Base-by-base conservation (phyloP, 2,888 invertebrate species). In the Zygothrica quintamaculata region DNA sequence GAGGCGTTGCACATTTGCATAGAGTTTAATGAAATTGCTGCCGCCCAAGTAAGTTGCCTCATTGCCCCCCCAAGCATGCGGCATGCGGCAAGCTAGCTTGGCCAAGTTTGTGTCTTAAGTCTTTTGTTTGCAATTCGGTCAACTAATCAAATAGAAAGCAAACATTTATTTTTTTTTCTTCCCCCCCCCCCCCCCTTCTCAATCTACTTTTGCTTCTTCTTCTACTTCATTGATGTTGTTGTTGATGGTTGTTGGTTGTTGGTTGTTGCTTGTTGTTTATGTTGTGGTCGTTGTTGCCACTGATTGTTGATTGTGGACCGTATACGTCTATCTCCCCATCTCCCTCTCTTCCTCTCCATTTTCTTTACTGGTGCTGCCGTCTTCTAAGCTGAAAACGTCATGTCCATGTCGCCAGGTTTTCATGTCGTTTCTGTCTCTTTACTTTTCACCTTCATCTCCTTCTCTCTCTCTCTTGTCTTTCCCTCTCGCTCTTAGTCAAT, bases 1-100 rank as follows among this genome's bases (percentile, higher is more conserved):
- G 31, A 77, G 81, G 84, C 79, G 81, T 86, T 84, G 85, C 85
- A 79, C 74, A 85, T 82, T 80, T 80, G 70, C 74, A 81, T 84
- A 56, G 61, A 40, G 66, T 44, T 61, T 61, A 69, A 84, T 74
- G 70, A 65, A 70, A 70, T 56, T 74, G 61, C 46, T 74, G 61
- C 42, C 52, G 56, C 39, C 68, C 55, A 36, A 31, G 9, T 37
- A 12, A 34, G 12, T 6, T 11, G 34, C 34, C 13, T n/a, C n/a
- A n/a, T n/a, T n/a, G n/a, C n/a, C n/a, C n/a, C n/a, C n/a, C n/a
- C n/a, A n/a, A n/a, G 34, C 34, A 1, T 34, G 31, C 31, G 1
- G 61, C 31, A 67, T 65, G 46, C 50, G 50, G 46, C 44, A 47
- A 36, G 15, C 44, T 15, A 53, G 25, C 42, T 25, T 36, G 47